These are phyloP conservation scores for Trachurus trachurus DNA, from an alignment of 2,797 vertebrate genomes.

Conservation along the genomic window DNA sequence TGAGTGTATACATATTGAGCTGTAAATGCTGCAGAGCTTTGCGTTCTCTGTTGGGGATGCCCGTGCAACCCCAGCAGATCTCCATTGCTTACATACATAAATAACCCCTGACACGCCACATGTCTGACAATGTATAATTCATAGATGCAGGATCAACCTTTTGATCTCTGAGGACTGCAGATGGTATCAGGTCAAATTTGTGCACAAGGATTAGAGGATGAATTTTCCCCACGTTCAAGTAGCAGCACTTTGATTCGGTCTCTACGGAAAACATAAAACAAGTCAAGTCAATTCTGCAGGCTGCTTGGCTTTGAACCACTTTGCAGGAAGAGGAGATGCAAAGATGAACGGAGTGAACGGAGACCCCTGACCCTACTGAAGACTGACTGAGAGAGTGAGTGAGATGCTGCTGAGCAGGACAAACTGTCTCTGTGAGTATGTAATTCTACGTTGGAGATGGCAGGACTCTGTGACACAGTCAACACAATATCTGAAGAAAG, in stretches of 20 bases:
- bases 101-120: conserved; percentile 61
- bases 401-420: not conserved
- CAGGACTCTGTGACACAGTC: not conserved
- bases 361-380: not conserved
- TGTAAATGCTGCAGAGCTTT: conserved; percentile 34
- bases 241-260: conserved; percentile 48
- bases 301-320: conserved; percentile 42
- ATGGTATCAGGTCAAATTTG: conserved; percentile 59
- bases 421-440: not conserved
- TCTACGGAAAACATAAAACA: conserved; percentile 33
- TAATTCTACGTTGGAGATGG: not conserved
- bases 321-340: not conserved
- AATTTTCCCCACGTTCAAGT: conserved; percentile 28
- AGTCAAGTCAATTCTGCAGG: conserved; percentile 13
- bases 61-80: not conserved
- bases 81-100: conserved; percentile 53
- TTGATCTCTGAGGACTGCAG: conserved; percentile 57
- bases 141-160: conserved; percentile 51
- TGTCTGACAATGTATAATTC: conserved; percentile 64
- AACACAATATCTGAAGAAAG: not conserved
- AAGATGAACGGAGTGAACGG: not conserved
- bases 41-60: not conserved
- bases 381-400: not conserved
- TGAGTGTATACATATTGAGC: not conserved
- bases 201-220: conserved; percentile 33